These are phyloP conservation scores for Petrocephalus sullivani DNA, from an alignment of 2,797 vertebrate species.

Conservation along the genomic window DNA sequence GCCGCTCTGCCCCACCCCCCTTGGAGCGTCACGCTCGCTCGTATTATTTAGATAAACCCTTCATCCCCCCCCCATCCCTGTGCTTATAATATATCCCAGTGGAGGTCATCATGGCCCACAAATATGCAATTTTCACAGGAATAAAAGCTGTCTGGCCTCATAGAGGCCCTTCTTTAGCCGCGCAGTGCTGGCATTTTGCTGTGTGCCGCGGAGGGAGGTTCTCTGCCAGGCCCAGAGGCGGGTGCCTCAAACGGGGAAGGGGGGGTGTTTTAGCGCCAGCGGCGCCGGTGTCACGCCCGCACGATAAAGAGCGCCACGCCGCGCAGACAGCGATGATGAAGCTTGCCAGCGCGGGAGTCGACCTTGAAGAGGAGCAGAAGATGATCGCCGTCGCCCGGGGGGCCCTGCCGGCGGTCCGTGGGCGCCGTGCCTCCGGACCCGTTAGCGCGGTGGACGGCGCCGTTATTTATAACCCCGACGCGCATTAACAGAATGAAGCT, in stretches of 20 bases:
- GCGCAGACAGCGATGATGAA: not conserved
- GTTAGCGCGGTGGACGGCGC: too few relatives aligned
- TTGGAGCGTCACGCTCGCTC: not conserved
- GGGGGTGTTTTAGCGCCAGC: not conserved
- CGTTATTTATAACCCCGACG: not conserved
- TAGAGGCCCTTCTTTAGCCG: not conserved
- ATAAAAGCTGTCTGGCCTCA: not conserved
- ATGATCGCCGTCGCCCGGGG: not conserved
- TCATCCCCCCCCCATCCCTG: not conserved
- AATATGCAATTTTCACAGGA: not conserved
- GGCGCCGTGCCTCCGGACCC: not conserved
- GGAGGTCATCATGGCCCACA: not conserved
- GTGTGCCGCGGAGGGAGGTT: not conserved
- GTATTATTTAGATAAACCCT: not conserved
- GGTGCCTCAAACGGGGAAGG: not conserved
- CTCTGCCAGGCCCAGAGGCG: not conserved
- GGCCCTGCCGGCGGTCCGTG: not conserved
- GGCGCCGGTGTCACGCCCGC: not conserved
- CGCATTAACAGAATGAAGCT: not conserved
- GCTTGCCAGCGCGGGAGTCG: not conserved
- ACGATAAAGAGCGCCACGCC: not conserved
- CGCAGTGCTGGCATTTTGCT: not conserved
- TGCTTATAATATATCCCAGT: not conserved
- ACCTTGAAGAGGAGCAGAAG: not conserved
- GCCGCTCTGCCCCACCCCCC: not conserved